A percentile compares a stretch with the other conserved stretches of the same genome.
Conservation (phyloP, 2,113 vertebrate genomes). For the Oophaga pumilio region DNA sequence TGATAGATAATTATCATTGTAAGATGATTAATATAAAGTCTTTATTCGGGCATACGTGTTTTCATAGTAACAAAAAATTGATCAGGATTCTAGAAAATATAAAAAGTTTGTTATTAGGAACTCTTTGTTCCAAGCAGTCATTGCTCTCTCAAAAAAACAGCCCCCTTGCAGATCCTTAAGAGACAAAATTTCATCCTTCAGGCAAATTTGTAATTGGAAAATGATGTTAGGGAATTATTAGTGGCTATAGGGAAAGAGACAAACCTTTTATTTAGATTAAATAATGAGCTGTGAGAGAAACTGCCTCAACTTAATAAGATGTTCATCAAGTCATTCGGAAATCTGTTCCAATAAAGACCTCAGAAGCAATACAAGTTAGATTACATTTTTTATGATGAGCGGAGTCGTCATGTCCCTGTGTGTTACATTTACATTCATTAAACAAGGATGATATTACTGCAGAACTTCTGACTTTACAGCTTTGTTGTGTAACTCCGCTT, state of each 20-base stretch:
- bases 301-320: constrained; percentile 40
- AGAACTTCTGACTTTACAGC: neutral
- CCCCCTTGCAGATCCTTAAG: neutral
- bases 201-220: constrained; percentile 45
- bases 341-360: constrained; percentile 42
- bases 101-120: neutral
- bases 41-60: neutral
- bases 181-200: constrained; percentile 22
- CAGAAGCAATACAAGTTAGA: constrained; percentile 36
- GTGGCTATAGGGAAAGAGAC: constrained; percentile 36
- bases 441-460: constrained; percentile 31
- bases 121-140: neutral
- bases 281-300: constrained; percentile 48
- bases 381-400: constrained; percentile 33
- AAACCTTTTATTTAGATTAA: constrained; percentile 49
- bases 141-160: neutral
- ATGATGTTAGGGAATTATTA: constrained; percentile 50
- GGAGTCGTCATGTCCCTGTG: neutral
- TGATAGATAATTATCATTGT: neutral
- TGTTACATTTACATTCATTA: constrained; percentile 32
- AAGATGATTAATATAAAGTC: neutral
- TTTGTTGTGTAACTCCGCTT: neutral
- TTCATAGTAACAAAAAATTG: neutral
- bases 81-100: neutral
- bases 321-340: constrained; percentile 23